Conservation (phyloP, 64 coral and sea anemone genomes). For the Pocillopora damicornis region DNA sequence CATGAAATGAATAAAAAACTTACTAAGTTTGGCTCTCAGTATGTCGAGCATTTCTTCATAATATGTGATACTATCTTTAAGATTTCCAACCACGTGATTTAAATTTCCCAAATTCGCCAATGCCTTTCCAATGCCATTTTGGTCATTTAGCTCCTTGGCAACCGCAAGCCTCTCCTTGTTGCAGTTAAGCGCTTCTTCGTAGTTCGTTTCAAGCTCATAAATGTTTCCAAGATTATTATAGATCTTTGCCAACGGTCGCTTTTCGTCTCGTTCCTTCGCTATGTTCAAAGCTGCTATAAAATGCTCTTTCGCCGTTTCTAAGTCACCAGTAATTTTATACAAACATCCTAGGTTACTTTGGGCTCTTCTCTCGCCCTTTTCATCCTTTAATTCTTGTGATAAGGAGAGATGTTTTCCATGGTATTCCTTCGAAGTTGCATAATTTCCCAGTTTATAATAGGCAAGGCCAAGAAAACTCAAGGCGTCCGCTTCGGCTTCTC, state of each 20-base stretch:
- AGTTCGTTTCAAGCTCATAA: slow-evolving; percentile 74
- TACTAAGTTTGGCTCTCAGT: slow-evolving; percentile 88
- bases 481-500: slow-evolving; percentile 40
- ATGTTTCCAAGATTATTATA: slow-evolving; percentile 97
- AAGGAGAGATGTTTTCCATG: slow-evolving; percentile 84
- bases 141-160: slow-evolving; percentile 75
- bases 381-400: slow-evolving; percentile 67
- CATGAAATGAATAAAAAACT: slow-evolving; percentile 23
- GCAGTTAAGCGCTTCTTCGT: slow-evolving; percentile 73
- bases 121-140: slow-evolving; percentile 83
- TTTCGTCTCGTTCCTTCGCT: slow-evolving; percentile 68
- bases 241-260: slow-evolving; percentile 58
- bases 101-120: slow-evolving; percentile 87
- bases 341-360: slow-evolving; percentile 87
- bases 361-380: slow-evolving; percentile 73
- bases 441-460: slow-evolving; percentile 75
- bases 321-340: slow-evolving; percentile 71
- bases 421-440: slow-evolving; percentile 58
- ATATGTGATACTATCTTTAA: slow-evolving; percentile 71
- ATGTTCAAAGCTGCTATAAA: slow-evolving; percentile 71
- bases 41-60: slow-evolving; percentile 89
- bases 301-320: slow-evolving; percentile 58
- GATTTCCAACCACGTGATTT: slow-evolving; percentile 73
- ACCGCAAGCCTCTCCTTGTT: slow-evolving; percentile 72
- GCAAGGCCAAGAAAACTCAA: slow-evolving; percentile 78